Evolutionary conservation across 2,797 vertebrate species (phyloP), one percentile per base, ranked within the genome.

Genomic region (Spinibarbus caldwelli): DNA sequence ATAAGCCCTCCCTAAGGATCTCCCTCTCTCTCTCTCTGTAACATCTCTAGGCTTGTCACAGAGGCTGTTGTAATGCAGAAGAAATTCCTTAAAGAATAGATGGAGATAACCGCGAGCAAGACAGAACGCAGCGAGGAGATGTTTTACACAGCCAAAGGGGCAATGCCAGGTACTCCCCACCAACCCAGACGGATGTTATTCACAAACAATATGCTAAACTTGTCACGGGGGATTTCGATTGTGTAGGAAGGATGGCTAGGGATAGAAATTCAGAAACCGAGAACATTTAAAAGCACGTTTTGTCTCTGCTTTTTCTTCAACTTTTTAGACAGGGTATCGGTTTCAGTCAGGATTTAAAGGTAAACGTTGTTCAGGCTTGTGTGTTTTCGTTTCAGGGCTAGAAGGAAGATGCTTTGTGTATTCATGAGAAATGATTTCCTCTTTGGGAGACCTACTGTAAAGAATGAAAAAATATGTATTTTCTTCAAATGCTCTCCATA

Each of bases 61-160:
- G 78, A 92, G 89, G 82, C 87, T 89, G 87, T 85, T 87, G 84
- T 91, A 89, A 86, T 84, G 87, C 71, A 64, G 81, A 87, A 87
- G 82, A 91, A 91, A 89, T 90, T 91, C 91, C 90, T 87, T 94
- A 88, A 93, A 91, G 91, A 93, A 93, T 93, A 92, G 88, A 93
- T 91, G 90, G 91, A 77, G 88, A 91, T 95, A 91, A 93, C 94
- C 94, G 85, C 86, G 80, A 91, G 95, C 93, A 90, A 94, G 93
- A 92, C 93, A 93, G 94, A 92, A 93, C 90, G 85, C 92, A 93
- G 93, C 93, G 93, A 95, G 94, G 93, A 89, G 92, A 92, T 94
- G 92, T 92, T 95, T 95, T 94, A 95, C 93, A 94, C 94, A 90
- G 94, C 95, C 94, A 91, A 92, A 90, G 94, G 95, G 94, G 88